These are phyloP conservation scores for Poecilia wingei DNA, from an alignment of 2,797 vertebrate genomes.

Conservation along the genomic window DNA sequence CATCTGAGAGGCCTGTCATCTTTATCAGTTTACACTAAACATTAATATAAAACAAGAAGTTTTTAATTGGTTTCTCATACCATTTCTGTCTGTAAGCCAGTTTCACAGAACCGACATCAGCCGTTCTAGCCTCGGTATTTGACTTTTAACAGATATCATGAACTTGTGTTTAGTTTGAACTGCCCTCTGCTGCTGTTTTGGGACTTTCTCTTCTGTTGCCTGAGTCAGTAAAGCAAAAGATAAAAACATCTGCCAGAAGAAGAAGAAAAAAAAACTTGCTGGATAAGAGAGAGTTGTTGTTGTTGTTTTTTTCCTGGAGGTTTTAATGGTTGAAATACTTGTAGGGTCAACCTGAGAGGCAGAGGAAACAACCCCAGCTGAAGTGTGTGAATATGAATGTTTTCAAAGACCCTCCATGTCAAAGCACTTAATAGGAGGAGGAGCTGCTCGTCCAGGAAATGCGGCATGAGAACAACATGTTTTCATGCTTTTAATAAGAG, in stretches of 20 bases:
- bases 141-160: not conserved
- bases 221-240: conserved; percentile 34
- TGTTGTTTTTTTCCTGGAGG: not conserved
- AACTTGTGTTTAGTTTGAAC: conserved; percentile 8
- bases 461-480: not conserved
- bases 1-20: not conserved
- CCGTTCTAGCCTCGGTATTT: not conserved
- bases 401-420: not conserved
- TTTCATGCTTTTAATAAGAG: not conserved
- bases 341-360: conserved; percentile 3
- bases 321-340: conserved; percentile 26
- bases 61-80: not conserved
- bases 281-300: conserved; percentile 8
- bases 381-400: not conserved
- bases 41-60: not conserved
- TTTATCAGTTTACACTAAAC: not conserved
- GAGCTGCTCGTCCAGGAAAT: not conserved
- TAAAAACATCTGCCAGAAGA: conserved; percentile 19
- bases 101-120: not conserved
- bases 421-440: not conserved
- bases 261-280: not conserved
- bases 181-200: conserved; percentile 6
- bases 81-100: not conserved
- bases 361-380: conserved; percentile 8
- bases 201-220: not conserved